Evolutionary conservation across 2,113 vertebrate genomes (phyloP).

Genomic region (Psittacara wagleri): DNA sequence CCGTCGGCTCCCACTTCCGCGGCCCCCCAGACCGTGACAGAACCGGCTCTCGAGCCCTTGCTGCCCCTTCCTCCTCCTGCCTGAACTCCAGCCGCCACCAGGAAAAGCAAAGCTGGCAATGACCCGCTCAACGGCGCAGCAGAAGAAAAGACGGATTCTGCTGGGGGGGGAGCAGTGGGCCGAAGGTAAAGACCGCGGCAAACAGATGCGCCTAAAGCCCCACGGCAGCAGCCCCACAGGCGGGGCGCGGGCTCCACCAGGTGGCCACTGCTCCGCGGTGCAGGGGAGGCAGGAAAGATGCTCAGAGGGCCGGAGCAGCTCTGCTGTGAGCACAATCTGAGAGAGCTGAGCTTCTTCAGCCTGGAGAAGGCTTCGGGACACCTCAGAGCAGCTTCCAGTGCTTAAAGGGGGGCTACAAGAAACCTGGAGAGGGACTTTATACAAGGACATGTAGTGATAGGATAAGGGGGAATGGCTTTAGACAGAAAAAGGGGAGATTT

Average conservation of each 20-base stretch:
- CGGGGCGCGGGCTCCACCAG: background rate
- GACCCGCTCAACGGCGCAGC: rapidly evolving
- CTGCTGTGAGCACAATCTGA: too few relatives aligned
- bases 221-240: background rate
- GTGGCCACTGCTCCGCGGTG: background rate
- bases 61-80: background rate
- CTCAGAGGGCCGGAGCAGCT: background rate
- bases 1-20: rapidly evolving
- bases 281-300: background rate
- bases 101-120: rapidly evolving
- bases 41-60: background rate
- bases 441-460: background rate
- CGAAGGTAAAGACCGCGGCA: background rate
- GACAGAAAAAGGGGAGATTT: background rate
- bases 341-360: background rate
- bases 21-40: rapidly evolving
- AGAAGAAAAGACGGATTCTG: rapidly evolving
- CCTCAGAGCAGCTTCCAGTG: background rate
- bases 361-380: background rate
- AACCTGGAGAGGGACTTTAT: background rate
- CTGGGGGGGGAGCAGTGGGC: too few relatives aligned
- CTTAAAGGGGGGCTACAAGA: background rate
- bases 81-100: rapidly evolving
- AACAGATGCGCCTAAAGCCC: background rate
- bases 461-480: background rate